Evolutionary conservation across 2,888 invertebrate species (phyloP), one percentile per base, ranked within the genome.

Genomic region (Aphidius colemani): DNA sequence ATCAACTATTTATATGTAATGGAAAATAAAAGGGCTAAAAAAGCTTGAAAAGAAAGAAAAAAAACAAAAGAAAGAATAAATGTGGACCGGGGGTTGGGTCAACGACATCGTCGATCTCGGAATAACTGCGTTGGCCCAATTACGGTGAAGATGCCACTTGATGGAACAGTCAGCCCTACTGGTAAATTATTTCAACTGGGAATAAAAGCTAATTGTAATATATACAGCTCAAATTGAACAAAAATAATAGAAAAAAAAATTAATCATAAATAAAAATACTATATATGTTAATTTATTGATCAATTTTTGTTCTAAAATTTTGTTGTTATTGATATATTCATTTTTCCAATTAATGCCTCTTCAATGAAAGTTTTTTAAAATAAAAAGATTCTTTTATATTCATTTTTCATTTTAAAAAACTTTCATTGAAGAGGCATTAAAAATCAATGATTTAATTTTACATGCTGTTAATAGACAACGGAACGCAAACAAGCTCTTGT

Each of bases 51-150:
- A 30, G 4, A 9, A 45, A 10, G 39, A 63, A 63, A 62, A 53
- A 53, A 62, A 61, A 63, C 50, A 61, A 41, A 10, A 11, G 45
- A 59, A 51, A 48, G 59, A 53, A 48, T 30, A 46, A 60, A 61
- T 58, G 30, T 50, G 40, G 30, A 30, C 18, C 58, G 56, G 61
- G 46, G 48, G 63, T 44, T 56, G 65, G 70, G 70, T 70, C 69
- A 67, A 67, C 69, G 70, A 70, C 70, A 67, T 67, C 63, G 64
- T 56, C 67, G 67, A 69, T 70, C 70, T 70, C 67, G 64, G 67
- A 70, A 70, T 69, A 70, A 68, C 67, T 66, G 65, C 59, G 58
- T 55, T 64, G 64, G 61, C 65, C 69, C 65, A 68, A 70, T 70
- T 70, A 65, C 65, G 11, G 60, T 65, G 68, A 70, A 67, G 64